Percentiles rank a stretch among this genome's conserved stretches.
These are phyloP conservation scores for Drosophila paramelanica DNA, from an alignment of 2,888 invertebrate species.

Conservation along the genomic window DNA sequence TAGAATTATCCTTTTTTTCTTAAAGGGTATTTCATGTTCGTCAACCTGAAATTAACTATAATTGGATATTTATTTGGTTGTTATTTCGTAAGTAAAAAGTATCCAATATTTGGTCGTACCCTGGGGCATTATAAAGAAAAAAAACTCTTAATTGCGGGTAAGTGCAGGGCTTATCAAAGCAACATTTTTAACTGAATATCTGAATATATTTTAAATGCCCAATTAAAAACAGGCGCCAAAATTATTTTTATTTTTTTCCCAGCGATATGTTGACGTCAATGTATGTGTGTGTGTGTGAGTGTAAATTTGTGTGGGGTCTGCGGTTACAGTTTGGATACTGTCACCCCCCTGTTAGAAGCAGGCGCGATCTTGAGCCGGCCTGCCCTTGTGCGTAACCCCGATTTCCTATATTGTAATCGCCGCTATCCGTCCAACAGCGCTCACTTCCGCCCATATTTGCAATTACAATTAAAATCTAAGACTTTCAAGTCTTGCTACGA, in stretches of 20 bases:
- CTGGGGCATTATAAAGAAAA: slow-evolving; percentile 1
- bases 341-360: background rate
- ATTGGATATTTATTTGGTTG: background rate
- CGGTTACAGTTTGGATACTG: slow-evolving; percentile 31
- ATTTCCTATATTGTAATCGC: slow-evolving; percentile 49
- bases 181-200: slow-evolving; percentile 8
- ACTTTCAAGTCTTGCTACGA: slow-evolving; percentile 1
- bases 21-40: slow-evolving; percentile 2
- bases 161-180: slow-evolving; percentile 15
- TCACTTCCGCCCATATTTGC: slow-evolving; percentile 74
- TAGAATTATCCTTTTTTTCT: no score
- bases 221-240: slow-evolving; percentile 19
- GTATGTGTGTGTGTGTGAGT: slow-evolving; percentile 7
- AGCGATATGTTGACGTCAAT: slow-evolving; percentile 12
- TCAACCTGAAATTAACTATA: background rate
- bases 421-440: slow-evolving; percentile 61
- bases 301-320: slow-evolving; percentile 31
- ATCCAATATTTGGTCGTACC: slow-evolving; percentile 6
- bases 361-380: slow-evolving; percentile 25
- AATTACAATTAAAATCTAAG: slow-evolving; percentile 64
- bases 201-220: slow-evolving; percentile 20
- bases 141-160: background rate
- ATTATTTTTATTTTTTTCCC: slow-evolving; percentile 8
- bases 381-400: slow-evolving; percentile 69
- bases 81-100: slow-evolving; percentile 1